phyloP scores from a whole-genome alignment of 2,113 vertebrate species.

The Tursiops truncatus region DNA sequence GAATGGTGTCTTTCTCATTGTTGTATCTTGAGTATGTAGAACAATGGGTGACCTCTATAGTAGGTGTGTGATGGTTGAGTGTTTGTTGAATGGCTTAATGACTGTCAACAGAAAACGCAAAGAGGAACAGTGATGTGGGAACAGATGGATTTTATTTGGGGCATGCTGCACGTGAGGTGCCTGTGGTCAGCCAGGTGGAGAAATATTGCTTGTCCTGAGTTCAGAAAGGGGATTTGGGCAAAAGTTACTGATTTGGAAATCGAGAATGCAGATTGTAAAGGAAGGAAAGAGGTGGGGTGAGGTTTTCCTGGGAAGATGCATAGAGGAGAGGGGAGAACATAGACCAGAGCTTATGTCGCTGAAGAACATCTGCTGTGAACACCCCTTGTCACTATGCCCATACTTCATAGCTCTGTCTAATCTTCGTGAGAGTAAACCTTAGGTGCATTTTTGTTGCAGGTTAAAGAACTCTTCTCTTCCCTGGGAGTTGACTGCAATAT shows the following conservation, averaged over 20 bases:
- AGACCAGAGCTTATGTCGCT: not conserved
- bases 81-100: not conserved
- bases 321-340: not conserved
- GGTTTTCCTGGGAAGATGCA: not conserved
- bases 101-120: not conserved
- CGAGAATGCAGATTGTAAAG: not conserved
- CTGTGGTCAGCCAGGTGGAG: not conserved
- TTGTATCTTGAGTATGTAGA: not conserved
- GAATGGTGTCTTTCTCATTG: not conserved
- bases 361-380: not conserved
- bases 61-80: not conserved
- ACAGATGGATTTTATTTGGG: not conserved
- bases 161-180: not conserved
- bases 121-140: not conserved
- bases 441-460: constrained; percentile 83
- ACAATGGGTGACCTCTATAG: not conserved
- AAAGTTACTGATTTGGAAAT: not conserved
- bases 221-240: not conserved
- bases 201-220: not conserved
- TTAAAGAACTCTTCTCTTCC: constrained; percentile 93
- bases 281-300: not conserved
- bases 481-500: constrained; percentile 88
- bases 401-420: not conserved
- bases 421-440: not conserved
- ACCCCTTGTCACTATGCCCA: accelerated